These are phyloP conservation scores for Hedychridium roseum DNA, from an alignment of 2,888 invertebrate species.

Conservation along the genomic window DNA sequence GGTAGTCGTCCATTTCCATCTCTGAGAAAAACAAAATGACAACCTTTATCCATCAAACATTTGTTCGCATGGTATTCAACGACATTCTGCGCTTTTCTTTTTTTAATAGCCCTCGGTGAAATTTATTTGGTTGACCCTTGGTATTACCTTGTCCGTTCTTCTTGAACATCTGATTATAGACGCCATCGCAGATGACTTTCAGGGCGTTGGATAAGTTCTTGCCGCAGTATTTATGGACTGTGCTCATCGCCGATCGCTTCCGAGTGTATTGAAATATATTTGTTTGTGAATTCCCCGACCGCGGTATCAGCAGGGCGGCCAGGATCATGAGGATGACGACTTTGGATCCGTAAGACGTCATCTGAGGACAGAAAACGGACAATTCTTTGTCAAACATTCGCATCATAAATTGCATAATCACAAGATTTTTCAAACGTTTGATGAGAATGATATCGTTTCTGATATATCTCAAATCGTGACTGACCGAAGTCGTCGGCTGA, in stretches of 20 bases:
- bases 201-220: conserved; percentile 55
- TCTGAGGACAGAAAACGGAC: conserved; percentile 46
- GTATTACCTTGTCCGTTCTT: conserved; percentile 56
- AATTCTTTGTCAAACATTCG: too few species aligned
- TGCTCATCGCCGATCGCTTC: conserved; percentile 25
- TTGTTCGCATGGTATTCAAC: too few species aligned
- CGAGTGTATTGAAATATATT: conserved; percentile 40
- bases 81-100: too few species aligned
- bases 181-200: conserved; percentile 57
- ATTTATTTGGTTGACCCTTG: too few species aligned
- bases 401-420: too few species aligned
- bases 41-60: too few species aligned
- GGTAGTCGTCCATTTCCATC: conserved; percentile 49
- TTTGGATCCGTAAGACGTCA: conserved; percentile 51
- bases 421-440: too few species aligned
- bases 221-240: conserved; percentile 58
- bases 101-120: too few species aligned
- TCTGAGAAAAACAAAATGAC: conserved; percentile 41
- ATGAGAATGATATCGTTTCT: too few species aligned
- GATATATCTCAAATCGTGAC: too few species aligned
- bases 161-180: conserved; percentile 59
- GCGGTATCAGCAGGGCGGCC: conserved; percentile 39
- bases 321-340: conserved; percentile 45
- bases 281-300: conserved; percentile 42
- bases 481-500: too few species aligned